These are phyloP conservation scores for Sebastes melanostomus DNA, from an alignment of 2,797 vertebrate species.

Conservation along the genomic window DNA sequence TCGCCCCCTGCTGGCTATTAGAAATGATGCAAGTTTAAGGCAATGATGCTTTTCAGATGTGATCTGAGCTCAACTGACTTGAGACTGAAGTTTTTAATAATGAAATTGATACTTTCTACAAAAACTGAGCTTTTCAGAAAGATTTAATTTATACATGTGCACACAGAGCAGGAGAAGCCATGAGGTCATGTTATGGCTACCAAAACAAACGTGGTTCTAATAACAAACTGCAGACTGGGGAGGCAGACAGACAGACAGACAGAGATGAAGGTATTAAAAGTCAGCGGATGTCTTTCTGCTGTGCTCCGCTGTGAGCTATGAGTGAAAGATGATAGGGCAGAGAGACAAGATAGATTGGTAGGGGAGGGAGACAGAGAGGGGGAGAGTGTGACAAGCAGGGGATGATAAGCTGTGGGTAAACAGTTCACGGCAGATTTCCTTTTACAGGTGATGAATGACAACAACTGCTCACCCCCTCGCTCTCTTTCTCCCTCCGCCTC, in stretches of 20 bases:
- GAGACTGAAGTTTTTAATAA: background rate
- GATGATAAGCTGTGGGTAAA: conserved; percentile 78
- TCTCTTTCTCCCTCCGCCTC: conserved; percentile 33
- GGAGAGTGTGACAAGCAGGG: conserved; percentile 63
- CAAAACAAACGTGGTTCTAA: background rate
- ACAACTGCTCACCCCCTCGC: conserved; percentile 60
- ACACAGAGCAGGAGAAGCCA: background rate
- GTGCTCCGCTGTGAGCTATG: conserved; percentile 57
- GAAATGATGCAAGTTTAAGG: no score
- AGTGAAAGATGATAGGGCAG: conserved; percentile 71
- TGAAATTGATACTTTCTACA: background rate
- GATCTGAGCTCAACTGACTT: no score
- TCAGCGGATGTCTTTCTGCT: conserved; percentile 68
- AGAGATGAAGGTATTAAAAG: conserved; percentile 72
- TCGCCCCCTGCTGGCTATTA: no score
- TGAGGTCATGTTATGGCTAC: background rate
- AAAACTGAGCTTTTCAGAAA: background rate
- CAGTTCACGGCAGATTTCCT: conserved; percentile 76
- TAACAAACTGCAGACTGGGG: background rate
- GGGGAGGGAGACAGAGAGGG: conserved; percentile 34
- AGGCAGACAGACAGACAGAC: conserved; percentile 19
- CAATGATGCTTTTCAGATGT: background rate
- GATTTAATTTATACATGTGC: background rate
- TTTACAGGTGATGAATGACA: conserved; percentile 79
- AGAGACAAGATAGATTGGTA: conserved; percentile 65